phyloP scores from a whole-genome alignment of 2,113 vertebrate genomes.

The Oncorhynchus mykiss region DNA sequence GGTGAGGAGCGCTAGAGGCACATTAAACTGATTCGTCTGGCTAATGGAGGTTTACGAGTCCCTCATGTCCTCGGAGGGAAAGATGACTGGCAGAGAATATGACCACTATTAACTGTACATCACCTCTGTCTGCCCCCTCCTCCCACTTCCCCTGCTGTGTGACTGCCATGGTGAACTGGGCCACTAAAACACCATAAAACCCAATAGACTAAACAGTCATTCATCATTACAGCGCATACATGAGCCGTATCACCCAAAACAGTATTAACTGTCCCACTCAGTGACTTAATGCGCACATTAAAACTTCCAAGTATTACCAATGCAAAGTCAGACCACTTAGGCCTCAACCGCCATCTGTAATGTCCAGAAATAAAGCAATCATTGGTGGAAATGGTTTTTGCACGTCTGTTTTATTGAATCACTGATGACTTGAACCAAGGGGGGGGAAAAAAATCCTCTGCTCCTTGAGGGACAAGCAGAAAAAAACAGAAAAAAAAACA shows the following conservation, averaged over 20 bases:
- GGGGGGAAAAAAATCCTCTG: slow-evolving; percentile 38
- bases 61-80: slow-evolving; percentile 60
- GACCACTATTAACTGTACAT: slow-evolving; percentile 63
- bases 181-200: slow-evolving; percentile 71
- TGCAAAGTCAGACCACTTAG: slow-evolving; percentile 60
- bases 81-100: slow-evolving; percentile 67
- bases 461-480: slow-evolving; percentile 51
- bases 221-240: slow-evolving; percentile 67
- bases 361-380: slow-evolving; percentile 73
- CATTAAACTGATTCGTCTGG: slow-evolving; percentile 75
- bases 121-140: slow-evolving; percentile 59
- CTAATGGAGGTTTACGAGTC: slow-evolving; percentile 72
- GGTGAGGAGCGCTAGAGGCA: slow-evolving; percentile 37
- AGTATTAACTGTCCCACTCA: slow-evolving; percentile 57
- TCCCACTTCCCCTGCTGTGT: slow-evolving; percentile 39
- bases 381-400: slow-evolving; percentile 61
- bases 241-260: slow-evolving; percentile 53
- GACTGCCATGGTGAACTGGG: slow-evolving; percentile 54
- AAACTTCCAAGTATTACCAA: slow-evolving; percentile 73
- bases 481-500: slow-evolving; percentile 33
- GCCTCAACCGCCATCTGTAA: slow-evolving; percentile 59
- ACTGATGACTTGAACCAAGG: slow-evolving; percentile 62
- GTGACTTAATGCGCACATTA: slow-evolving; percentile 73
- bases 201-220: slow-evolving; percentile 76
- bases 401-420: slow-evolving; percentile 68